Percentiles rank a stretch among this genome's conserved stretches.
Evolutionary conservation across 2,113 vertebrate species (phyloP).

Genomic region (Melanerpes aurifrons): DNA sequence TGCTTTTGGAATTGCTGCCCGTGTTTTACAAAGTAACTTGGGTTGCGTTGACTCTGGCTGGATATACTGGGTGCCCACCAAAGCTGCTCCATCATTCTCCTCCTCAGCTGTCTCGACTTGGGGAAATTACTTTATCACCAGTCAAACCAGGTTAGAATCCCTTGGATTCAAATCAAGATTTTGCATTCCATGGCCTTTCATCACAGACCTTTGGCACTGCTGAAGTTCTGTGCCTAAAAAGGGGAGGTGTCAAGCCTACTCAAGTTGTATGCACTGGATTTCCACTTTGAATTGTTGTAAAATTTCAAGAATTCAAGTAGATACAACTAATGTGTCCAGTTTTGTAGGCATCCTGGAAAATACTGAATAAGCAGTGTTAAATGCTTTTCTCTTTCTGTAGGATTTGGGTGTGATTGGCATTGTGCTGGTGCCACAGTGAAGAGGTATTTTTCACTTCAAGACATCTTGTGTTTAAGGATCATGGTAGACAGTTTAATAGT

Average conservation of each 20-base stretch:
- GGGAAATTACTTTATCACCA: not conserved
- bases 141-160: not conserved
- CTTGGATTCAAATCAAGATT: not conserved
- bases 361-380: not conserved
- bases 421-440: not conserved
- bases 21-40: not conserved
- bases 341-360: not conserved
- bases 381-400: slow-evolving; percentile 17
- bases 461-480: slow-evolving; percentile 40
- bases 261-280: not conserved
- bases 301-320: not conserved
- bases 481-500: slow-evolving; percentile 75
- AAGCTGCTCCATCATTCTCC: not conserved
- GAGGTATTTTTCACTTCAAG: slow-evolving; percentile 21
- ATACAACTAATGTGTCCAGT: not conserved
- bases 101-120: not conserved
- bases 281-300: not conserved
- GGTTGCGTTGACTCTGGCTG: not conserved
- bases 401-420: slow-evolving; percentile 14
- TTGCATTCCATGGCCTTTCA: not conserved
- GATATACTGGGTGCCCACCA: not conserved
- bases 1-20: not conserved
- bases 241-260: not conserved
- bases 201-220: not conserved
- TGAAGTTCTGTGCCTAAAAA: not conserved